Base-by-base conservation (phyloP, 2,888 invertebrate genomes). In the Spodoptera picta region DNA sequence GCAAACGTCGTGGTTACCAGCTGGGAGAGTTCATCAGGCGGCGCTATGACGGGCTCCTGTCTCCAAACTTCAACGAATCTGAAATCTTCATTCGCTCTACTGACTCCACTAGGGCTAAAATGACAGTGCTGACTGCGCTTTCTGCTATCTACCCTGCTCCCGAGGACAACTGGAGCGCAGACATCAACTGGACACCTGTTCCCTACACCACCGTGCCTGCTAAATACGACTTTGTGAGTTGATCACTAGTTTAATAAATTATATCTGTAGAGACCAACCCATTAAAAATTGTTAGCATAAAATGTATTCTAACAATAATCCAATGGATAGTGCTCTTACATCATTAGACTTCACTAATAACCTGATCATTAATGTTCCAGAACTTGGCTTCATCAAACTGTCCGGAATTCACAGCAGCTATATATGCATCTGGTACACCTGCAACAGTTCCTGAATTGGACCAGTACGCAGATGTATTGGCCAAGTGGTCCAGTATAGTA, bases 61-160 rank as follows among this genome's bases (percentile, higher is more conserved):
- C 58, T 2, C n/a, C 58, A 9, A 1, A 4, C n/a, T 58, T 23
- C 23, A 45, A 31, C 43, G 14, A 43, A 11, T 52, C 58, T 9
- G 31, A 45, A 4, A 51, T 51, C 36, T 58, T 36, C 44, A 53
- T 58, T 9, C 52, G 52, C 11, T 31, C 58, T n/a, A 58, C 58
- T 0, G 58, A 52, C 0, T 0, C 3, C 2, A 19, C 43, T 4
- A 52, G 58, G 24, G 31, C 58, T 4, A 48, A 44, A n/a, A 58
- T 51, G 44, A 58, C 58, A 11, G 58, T n/a, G 12, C 10, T 11
- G 50, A 58, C 52, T 24, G 58, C 58, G 3, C 1, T 58, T 1
- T 44, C 58, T 11, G 58, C 44, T 23, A 52, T 31, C 9, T 58
- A 58, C 27, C 44, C 58, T 3, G 36, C 36, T 11, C 44, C 9